A percentile compares a stretch with the other conserved stretches of the same genome.
phyloP scores from a whole-genome alignment of 2,113 vertebrate species.

The Canis aureus region DNA sequence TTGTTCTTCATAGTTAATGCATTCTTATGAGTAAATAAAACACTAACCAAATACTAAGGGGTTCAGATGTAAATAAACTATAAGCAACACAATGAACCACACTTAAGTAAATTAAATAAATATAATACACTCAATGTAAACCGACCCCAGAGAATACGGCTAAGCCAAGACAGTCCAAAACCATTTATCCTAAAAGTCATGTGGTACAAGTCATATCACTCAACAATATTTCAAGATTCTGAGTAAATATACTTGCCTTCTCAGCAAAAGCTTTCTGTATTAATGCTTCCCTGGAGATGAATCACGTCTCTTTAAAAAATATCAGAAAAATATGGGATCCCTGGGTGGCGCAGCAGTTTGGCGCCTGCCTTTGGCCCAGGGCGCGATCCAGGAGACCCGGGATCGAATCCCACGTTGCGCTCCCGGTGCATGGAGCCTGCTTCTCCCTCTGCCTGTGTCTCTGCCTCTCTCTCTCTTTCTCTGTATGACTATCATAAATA shows the following conservation, averaged over 20 bases:
- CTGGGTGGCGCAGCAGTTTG: no score
- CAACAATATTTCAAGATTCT: not conserved
- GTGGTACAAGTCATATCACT: not conserved
- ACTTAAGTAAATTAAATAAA: not conserved
- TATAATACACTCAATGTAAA: not conserved
- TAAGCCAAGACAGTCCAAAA: not conserved
- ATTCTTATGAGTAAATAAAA: constrained; percentile 41
- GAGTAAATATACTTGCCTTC: not conserved
- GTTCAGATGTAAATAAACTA: constrained; percentile 45
- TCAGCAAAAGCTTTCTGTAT: constrained; percentile 31
- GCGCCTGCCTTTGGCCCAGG: no score
- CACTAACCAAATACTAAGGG: constrained; percentile 6
- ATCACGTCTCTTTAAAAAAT: not conserved
- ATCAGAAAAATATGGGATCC: not conserved
- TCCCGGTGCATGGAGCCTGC: no score
- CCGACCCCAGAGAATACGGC: not conserved
- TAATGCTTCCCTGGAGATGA: constrained; percentile 11
- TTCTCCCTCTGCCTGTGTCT: no score
- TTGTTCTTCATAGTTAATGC: not conserved
- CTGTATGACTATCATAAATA: no score
- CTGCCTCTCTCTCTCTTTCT: no score
- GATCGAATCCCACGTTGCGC: no score
- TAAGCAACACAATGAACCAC: not conserved
- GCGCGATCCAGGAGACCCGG: no score
- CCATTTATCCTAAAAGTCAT: not conserved